Conservation (phyloP, 1,140 invertebrate genomes). For the Nylanderia fulva region DNA sequence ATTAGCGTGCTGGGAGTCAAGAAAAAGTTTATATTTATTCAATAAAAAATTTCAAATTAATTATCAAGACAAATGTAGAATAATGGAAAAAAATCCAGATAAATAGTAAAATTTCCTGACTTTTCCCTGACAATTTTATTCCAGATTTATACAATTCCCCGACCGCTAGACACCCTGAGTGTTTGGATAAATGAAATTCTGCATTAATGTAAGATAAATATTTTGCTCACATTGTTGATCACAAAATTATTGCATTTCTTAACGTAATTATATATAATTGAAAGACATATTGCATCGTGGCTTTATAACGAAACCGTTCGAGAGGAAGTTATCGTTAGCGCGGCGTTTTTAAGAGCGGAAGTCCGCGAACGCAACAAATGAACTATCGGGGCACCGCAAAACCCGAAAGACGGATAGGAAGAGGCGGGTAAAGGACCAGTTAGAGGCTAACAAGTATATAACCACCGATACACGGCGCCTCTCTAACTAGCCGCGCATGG, state of each 20-base stretch:
- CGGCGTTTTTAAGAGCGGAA: slow-evolving; percentile 75
- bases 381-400: slow-evolving; percentile 77
- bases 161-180: no score
- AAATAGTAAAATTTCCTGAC: no score
- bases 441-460: slow-evolving; percentile 72
- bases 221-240: neutral
- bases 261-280: neutral
- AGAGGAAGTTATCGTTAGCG: slow-evolving; percentile 16
- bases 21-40: no score
- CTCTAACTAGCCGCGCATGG: slow-evolving; percentile 84
- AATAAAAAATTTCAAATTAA: no score
- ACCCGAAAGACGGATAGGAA: slow-evolving; percentile 29
- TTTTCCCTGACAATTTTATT: no score
- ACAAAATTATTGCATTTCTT: neutral
- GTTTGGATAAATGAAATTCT: neutral
- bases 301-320: neutral
- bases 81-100: no score
- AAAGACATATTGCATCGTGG: neutral
- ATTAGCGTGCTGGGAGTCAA: no score
- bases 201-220: no score
- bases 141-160: no score
- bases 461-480: slow-evolving; percentile 72
- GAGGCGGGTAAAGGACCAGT: slow-evolving; percentile 51
- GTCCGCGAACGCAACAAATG: slow-evolving; percentile 77
- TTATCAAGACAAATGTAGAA: no score